Conservation (phyloP, 2,888 invertebrate species). For the Thalpophila matura region DNA sequence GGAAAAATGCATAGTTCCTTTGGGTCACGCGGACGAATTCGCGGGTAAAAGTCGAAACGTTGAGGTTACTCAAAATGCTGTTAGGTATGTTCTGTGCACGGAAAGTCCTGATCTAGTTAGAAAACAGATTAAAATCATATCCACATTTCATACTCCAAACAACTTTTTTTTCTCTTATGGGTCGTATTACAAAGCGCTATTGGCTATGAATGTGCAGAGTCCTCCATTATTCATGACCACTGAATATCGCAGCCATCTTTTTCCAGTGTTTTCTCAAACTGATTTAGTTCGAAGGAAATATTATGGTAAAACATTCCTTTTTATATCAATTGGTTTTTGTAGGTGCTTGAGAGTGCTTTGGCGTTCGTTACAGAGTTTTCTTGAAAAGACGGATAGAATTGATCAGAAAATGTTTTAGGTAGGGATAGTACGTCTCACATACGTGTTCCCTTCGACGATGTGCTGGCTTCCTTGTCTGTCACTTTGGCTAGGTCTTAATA, state of each 20-base stretch:
- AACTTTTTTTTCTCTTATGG: background rate
- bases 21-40: too few relatives aligned
- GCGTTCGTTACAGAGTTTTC: background rate
- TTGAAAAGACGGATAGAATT: background rate
- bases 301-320: constrained; percentile 49
- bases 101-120: background rate
- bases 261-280: constrained; percentile 46
- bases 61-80: too few relatives aligned
- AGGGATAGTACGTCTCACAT: too few relatives aligned
- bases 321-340: constrained; percentile 25
- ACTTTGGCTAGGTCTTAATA: too few relatives aligned
- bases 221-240: constrained; percentile 53
- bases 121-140: background rate
- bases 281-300: constrained; percentile 52
- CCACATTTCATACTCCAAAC: constrained; percentile 6
- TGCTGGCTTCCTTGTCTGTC: too few relatives aligned
- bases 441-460: too few relatives aligned
- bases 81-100: too few relatives aligned
- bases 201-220: constrained; percentile 16
- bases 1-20: too few relatives aligned
- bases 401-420: too few relatives aligned
- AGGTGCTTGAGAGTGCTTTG: background rate
- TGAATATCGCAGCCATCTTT: constrained; percentile 40
- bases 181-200: background rate
- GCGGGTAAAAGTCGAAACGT: too few relatives aligned